Base-by-base conservation (phyloP, 2,113 vertebrate species). In the Vulpes lagopus region DNA sequence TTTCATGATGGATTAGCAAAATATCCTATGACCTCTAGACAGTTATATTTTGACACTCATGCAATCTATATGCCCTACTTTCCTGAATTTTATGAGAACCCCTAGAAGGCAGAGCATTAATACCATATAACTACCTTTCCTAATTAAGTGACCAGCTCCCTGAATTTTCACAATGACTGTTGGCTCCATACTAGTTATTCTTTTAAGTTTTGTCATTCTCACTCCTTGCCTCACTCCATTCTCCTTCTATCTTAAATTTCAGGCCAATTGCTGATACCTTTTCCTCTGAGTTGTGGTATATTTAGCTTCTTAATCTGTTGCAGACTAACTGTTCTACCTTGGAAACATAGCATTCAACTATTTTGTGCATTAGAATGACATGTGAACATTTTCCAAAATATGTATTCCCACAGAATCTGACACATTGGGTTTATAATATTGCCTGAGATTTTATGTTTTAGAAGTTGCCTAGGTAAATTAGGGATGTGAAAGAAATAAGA, bases 51-150 rank as follows among this genome's bases (percentile, higher is more conserved):
- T 69, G 51, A 11, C 16, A 69, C 30, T 59, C 49, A 59, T 65
- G 67, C 30, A 22, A 79, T 79, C 19, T 57, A 84, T 55, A 73
- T 95, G 27, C 19, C 62, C 30, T 12, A 71, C 14, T 38, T 71
- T 65, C 30, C n/a, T 87, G 38, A 83, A 79, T 88, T 91, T 92
- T 53, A 79, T 85, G 23, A 92, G 57, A 84, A 94, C 67, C 15
- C 30, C 3, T 89, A 35, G 8, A 86, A 81, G 23, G 53, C 23
- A 81, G 35, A 93, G 62, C 10, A 43, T 38, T 55, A 78, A 51
- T 30, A 35, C 12, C 5, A 57, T 43, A 57, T 14, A 94, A 62
- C 74, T 81, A 22, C 22, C 38, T 93, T 74, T 4, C 19, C 22
- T 80, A 74, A 30, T 64, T 60, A 51, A 38, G 51, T 55, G 88